These are phyloP conservation scores for Ptychobarbus kaznakovi DNA, from an alignment of 2,797 vertebrate species.

Conservation along the genomic window DNA sequence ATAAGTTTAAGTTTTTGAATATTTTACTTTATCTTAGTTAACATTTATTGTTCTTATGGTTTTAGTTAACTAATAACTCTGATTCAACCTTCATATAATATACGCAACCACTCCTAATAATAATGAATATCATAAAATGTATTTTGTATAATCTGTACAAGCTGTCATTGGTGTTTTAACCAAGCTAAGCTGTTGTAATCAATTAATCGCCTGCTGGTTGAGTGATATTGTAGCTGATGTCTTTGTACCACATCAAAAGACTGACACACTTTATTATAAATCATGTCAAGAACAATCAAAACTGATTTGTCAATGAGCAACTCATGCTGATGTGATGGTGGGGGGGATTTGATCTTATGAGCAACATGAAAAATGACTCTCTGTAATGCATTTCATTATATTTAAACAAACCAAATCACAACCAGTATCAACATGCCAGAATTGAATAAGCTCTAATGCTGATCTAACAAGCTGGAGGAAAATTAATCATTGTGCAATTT, in stretches of 20 bases:
- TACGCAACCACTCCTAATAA: neutral
- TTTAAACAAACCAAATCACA: constrained; percentile 75
- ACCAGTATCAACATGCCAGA: constrained; percentile 68
- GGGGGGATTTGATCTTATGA: neutral
- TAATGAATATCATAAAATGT: neutral
- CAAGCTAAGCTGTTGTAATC: neutral
- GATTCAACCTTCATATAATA: neutral
- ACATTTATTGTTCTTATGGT: neutral
- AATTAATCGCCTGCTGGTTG: constrained; percentile 17
- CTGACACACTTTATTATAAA: constrained; percentile 10
- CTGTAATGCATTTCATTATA: neutral
- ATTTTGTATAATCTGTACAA: constrained; percentile 2
- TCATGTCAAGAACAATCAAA: constrained; percentile 16
- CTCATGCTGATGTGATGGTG: neutral
- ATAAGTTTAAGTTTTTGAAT: neutral
- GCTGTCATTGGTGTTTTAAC: neutral
- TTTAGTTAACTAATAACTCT: neutral
- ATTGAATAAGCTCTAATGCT: constrained; percentile 63
- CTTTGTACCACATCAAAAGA: constrained; percentile 28
- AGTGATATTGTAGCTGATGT: constrained; percentile 21
- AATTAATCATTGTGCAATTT: constrained; percentile 1
- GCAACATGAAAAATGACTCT: neutral
- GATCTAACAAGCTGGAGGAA: constrained; percentile 60
- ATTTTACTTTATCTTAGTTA: neutral
- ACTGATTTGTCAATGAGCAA: neutral